A percentile compares a stretch with the other conserved stretches of the same genome.
Conservation (phyloP, 2,888 invertebrate species). For the Hypena proboscidalis region DNA sequence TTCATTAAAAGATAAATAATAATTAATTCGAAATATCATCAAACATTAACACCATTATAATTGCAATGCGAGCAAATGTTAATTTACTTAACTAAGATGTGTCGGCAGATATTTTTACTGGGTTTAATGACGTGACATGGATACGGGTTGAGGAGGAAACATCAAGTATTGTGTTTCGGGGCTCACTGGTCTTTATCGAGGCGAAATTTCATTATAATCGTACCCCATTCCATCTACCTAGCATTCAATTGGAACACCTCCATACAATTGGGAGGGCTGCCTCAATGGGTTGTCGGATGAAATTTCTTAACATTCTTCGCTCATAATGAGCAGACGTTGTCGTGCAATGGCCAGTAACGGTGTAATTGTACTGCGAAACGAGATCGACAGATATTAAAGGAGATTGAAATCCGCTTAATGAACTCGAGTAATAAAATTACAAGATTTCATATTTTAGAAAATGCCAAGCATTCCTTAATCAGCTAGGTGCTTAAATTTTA, state of each 20-base stretch:
- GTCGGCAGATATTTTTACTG: slow-evolving; percentile 80
- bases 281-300: slow-evolving; percentile 84
- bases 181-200: slow-evolving; percentile 82
- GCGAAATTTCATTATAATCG: slow-evolving; percentile 83
- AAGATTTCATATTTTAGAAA: slow-evolving; percentile 57
- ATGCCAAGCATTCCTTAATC: slow-evolving; percentile 48
- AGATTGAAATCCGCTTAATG: slow-evolving; percentile 79
- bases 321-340: slow-evolving; percentile 80
- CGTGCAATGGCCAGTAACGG: slow-evolving; percentile 82
- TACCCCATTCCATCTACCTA: slow-evolving; percentile 75
- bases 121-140: slow-evolving; percentile 81
- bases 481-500: slow-evolving; percentile 16
- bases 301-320: slow-evolving; percentile 83
- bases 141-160: slow-evolving; percentile 82
- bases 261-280: slow-evolving; percentile 82
- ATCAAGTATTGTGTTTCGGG: slow-evolving; percentile 81
- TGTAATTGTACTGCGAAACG: slow-evolving; percentile 79
- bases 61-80: slow-evolving; percentile 58
- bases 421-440: slow-evolving; percentile 65
- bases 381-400: slow-evolving; percentile 78
- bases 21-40: slow-evolving; percentile 19
- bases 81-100: slow-evolving; percentile 77
- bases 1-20: slow-evolving; percentile 7
- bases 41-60: slow-evolving; percentile 40
- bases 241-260: slow-evolving; percentile 84